phyloP scores from a whole-genome alignment of 2,797 vertebrate species.

The Amblyraja radiata region DNA sequence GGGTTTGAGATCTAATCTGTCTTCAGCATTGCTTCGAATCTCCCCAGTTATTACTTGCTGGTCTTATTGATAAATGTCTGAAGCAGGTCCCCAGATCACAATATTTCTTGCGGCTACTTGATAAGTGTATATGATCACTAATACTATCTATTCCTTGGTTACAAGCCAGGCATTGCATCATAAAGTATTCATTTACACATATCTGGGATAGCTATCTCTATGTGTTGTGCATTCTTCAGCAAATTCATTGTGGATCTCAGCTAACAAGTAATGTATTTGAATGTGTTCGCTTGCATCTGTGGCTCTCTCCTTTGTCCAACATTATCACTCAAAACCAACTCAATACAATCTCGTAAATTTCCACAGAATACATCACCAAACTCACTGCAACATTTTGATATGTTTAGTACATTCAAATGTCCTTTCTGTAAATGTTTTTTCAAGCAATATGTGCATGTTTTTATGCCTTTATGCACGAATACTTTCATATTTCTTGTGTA shows the following conservation, averaged over 20 bases:
- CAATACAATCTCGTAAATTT: neutral
- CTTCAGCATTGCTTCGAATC: neutral
- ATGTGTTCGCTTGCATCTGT: too few relatives aligned
- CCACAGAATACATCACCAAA: neutral
- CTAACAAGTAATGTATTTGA: neutral
- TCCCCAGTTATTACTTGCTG: neutral
- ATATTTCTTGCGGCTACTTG: neutral
- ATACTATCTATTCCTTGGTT: neutral
- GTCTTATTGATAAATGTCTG: neutral
- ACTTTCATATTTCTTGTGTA: neutral
- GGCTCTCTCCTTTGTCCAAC: neutral
- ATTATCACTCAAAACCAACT: neutral
- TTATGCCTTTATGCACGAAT: too few relatives aligned
- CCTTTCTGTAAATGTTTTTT: neutral
- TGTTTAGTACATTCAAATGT: neutral
- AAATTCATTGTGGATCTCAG: neutral
- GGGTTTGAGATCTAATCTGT: neutral
- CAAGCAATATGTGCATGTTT: too few relatives aligned
- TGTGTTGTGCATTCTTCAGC: neutral
- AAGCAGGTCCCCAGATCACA: neutral
- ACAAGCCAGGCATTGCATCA: neutral
- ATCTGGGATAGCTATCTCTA: neutral
- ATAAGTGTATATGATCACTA: neutral
- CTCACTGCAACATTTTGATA: neutral
- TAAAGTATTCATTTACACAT: neutral